Percentiles rank a stretch among this genome's conserved stretches.
phyloP scores from a whole-genome alignment of 1,140 invertebrate species.

The Drosophila saltans region DNA sequence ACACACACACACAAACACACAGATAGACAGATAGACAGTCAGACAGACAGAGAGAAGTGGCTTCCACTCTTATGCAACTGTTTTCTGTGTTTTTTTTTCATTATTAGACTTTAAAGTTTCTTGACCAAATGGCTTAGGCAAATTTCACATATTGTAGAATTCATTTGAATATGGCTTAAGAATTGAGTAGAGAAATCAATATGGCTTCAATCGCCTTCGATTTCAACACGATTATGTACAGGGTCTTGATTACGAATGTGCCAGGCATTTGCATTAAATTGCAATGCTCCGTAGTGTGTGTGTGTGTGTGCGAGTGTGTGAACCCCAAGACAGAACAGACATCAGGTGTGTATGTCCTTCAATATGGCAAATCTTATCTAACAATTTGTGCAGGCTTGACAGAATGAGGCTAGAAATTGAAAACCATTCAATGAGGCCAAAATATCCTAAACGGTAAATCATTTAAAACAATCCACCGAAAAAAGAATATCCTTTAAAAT shows the following conservation, averaged over 20 bases:
- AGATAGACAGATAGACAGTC: constrained; percentile 8
- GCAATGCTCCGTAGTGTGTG: not conserved
- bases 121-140: constrained; percentile 2
- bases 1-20: too few relatives aligned
- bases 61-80: constrained; percentile 1
- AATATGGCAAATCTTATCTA: not conserved
- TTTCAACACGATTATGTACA: not conserved
- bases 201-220: not conserved
- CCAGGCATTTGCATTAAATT: not conserved
- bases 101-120: not conserved
- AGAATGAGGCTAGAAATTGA: too few relatives aligned
- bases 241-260: not conserved
- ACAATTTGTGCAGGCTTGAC: not conserved
- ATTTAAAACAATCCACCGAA: not conserved
- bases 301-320: not conserved
- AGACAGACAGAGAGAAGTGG: constrained; percentile 24
- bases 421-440: too few relatives aligned
- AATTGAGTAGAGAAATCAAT: not conserved
- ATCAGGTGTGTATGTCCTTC: not conserved
- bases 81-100: not conserved
- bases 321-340: too few relatives aligned
- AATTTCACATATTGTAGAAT: not conserved
- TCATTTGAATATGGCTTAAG: not conserved
- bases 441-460: not conserved
- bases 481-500: too few relatives aligned